phyloP scores from a whole-genome alignment of 2,888 invertebrate genomes.

The Stegophylla sp. region DNA sequence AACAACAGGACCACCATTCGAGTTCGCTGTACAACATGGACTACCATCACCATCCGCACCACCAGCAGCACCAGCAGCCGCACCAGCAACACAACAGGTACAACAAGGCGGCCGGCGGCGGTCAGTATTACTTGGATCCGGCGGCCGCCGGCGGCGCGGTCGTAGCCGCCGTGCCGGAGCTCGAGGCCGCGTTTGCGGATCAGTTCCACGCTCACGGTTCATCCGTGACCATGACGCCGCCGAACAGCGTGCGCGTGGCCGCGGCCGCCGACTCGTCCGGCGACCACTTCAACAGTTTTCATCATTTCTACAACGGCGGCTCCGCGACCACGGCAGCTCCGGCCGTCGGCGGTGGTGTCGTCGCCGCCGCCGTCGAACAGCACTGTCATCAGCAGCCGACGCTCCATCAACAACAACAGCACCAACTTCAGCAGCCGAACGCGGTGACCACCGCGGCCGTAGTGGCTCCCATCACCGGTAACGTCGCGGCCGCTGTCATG shows the following conservation, averaged over 20 bases:
- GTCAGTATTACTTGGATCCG: conserved; percentile 67
- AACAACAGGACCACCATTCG: conserved; percentile 66
- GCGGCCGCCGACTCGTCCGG: conserved; percentile 68
- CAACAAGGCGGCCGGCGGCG: conserved; percentile 21
- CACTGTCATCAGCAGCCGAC: conserved; percentile 63
- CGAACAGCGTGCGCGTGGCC: conserved; percentile 67
- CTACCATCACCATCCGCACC: conserved; percentile 65
- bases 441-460: conserved; percentile 64
- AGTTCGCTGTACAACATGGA: no score
- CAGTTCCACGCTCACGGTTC: conserved; percentile 66
- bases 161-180: conserved; percentile 64
- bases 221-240: conserved; percentile 71
- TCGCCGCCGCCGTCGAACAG: conserved; percentile 62
- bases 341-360: conserved; percentile 62
- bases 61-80: conserved; percentile 63
- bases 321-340: conserved; percentile 65
- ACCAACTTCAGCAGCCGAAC: conserved; percentile 1
- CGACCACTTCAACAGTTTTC: conserved; percentile 75
- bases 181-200: conserved; percentile 66
- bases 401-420: conserved; percentile 14
- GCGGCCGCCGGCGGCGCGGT: conserved; percentile 64
- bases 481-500: conserved; percentile 63
- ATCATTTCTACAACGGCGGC: conserved; percentile 71
- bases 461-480: conserved; percentile 35
- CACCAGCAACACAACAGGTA: conserved; percentile 62